Evolutionary conservation across 2,797 vertebrate species (phyloP).

Genomic region (Chaunax sp.): DNA sequence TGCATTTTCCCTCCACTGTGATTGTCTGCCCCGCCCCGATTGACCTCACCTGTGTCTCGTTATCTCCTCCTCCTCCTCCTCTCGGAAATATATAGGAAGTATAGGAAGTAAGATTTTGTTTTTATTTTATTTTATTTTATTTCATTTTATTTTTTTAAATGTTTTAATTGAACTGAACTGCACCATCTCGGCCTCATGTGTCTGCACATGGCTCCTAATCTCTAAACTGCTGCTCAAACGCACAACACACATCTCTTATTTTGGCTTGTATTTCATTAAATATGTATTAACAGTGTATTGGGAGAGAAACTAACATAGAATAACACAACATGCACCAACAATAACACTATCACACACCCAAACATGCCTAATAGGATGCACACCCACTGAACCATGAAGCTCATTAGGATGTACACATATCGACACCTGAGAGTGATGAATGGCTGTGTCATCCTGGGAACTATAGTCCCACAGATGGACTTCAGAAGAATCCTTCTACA

Average conservation of each 20-base stretch:
- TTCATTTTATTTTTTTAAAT: too few relatives aligned
- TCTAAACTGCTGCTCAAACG: too few relatives aligned
- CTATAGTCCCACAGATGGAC: slow-evolving; percentile 29
- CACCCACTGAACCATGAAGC: background rate
- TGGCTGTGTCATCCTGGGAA: slow-evolving; percentile 4
- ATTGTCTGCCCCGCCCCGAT: too few relatives aligned
- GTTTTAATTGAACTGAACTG: too few relatives aligned
- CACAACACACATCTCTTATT: background rate
- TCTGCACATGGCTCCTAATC: too few relatives aligned
- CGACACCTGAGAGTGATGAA: slow-evolving; percentile 36
- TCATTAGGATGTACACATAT: slow-evolving; percentile 19
- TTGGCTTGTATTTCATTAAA: background rate
- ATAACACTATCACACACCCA: background rate
- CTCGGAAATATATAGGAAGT: too few relatives aligned
- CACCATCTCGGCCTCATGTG: too few relatives aligned
- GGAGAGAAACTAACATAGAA: background rate
- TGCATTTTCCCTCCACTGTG: too few relatives aligned
- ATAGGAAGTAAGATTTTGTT: too few relatives aligned
- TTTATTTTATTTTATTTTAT: too few relatives aligned
- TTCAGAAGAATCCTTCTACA: slow-evolving; percentile 31
- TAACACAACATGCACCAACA: background rate
- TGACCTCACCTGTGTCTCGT: too few relatives aligned
- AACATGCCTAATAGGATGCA: background rate
- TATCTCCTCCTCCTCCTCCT: too few relatives aligned
- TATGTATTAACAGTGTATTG: background rate